A percentile compares a stretch with the other conserved stretches of the same genome.
Evolutionary conservation across 2,113 vertebrate species (phyloP).

Genomic region (Ciconia maguari): DNA sequence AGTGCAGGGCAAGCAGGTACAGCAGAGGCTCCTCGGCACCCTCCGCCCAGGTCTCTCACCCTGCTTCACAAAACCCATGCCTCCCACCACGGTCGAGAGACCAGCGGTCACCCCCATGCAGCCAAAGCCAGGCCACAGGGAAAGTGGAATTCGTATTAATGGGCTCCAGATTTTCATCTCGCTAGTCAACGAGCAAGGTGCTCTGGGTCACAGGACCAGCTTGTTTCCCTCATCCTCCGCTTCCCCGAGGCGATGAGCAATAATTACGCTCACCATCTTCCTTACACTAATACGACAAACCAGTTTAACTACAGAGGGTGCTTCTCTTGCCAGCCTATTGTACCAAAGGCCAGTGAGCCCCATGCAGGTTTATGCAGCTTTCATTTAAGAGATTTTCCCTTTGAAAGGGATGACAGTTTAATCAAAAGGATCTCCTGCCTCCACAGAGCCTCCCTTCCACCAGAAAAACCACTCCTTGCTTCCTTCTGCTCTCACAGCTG

Average conservation of each 20-base stretch:
- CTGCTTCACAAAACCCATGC: not conserved
- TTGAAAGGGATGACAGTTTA: not conserved
- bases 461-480: not conserved
- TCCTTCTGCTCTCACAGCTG: not conserved
- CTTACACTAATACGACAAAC: not conserved
- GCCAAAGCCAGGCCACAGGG: not conserved
- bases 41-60: not conserved
- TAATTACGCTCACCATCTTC: not conserved
- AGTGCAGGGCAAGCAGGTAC: not conserved
- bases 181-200: not conserved
- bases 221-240: not conserved
- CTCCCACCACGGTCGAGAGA: fast-evolving
- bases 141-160: not conserved
- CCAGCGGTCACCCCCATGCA: fast-evolving
- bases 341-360: not conserved
- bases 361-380: not conserved
- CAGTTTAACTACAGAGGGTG: slow-evolving; percentile 10
- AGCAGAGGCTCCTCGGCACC: not conserved
- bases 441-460: not conserved
- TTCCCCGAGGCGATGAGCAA: not conserved
- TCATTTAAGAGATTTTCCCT: not conserved
- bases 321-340: not conserved
- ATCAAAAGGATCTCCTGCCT: not conserved
- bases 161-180: not conserved
- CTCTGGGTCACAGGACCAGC: not conserved